Evolutionary conservation across 2,113 vertebrate genomes (phyloP), one percentile per base, ranked within the genome.

Genomic region (Andinoacara biseriatus): DNA sequence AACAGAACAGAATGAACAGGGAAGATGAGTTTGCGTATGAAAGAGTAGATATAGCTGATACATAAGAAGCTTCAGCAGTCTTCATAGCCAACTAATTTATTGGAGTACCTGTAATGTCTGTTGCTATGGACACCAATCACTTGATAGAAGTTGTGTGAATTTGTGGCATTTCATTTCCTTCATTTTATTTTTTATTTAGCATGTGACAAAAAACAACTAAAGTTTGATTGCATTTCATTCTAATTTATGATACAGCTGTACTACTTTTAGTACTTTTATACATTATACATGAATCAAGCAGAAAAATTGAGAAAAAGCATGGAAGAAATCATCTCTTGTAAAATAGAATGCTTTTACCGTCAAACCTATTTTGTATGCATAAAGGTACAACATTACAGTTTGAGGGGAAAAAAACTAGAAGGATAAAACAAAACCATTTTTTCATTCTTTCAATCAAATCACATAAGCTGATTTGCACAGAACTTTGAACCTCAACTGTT

Each of bases 71-170:
- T 69, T 49, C 40, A 69, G 65, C 17, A 69, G 43, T 17, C 65
- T 52, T 46, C 14, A 15, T 43, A 43, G 40, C 3, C 13, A 43
- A 43, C 40, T 43, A 18, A n/a, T 58, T 79, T 24, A 58, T 82
- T 22, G 17, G 65, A 38, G 38, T 38, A 58, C 22, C 38, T 77
- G 54, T 54, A 24, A 63, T 43, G 17, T 24, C 56, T 62, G 76
- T 74, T 83, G 26, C 61, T 72, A 74, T 80, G 76, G 57, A 62
- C 38, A 69, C 46, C 56, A 72, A 15, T 57, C 17, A 75, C 9
- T 22, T 67, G 14, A 82, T 8, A 46, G 2, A 67, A 49, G 22
- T 74, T 35, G 6, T 61, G 11, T 80, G 10, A 35, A 9, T 72
- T 20, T 18, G 9, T 11, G 7, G 33, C 15, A 57, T 58, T 40